These are phyloP conservation scores for Cervus canadensis DNA, from an alignment of 2,113 vertebrate species.

Conservation along the genomic window DNA sequence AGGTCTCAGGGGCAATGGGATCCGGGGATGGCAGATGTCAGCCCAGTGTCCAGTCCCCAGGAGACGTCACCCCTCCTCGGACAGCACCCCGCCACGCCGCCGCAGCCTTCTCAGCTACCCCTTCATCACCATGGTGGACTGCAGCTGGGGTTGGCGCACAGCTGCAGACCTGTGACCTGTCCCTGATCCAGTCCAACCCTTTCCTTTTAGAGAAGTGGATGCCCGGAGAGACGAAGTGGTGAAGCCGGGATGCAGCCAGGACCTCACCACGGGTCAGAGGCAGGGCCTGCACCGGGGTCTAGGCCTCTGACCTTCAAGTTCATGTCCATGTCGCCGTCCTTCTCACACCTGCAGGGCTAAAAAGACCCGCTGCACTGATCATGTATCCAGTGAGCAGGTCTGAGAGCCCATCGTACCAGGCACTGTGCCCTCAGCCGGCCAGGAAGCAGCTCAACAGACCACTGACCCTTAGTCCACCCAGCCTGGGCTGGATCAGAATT, in stretches of 20 bases:
- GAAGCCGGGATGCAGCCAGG: background rate
- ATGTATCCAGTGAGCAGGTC: background rate
- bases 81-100: background rate
- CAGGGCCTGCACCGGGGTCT: background rate
- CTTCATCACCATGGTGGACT: no score
- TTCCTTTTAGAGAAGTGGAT: background rate
- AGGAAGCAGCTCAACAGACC: background rate
- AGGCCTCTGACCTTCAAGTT: background rate
- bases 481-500: background rate
- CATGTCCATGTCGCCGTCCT: background rate
- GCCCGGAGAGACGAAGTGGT: background rate
- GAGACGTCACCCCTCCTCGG: background rate
- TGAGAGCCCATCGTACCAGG: background rate
- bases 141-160: fast-evolving
- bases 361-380: background rate
- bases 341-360: background rate
- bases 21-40: background rate
- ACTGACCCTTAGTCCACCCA: background rate
- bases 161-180: background rate
- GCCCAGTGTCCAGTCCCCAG: no score
- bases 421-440: background rate
- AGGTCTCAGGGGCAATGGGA: background rate
- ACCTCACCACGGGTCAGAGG: fast-evolving
- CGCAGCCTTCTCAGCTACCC: no score
- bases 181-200: background rate